Conservation (phyloP, 2,888 invertebrate genomes). For the Hirtodrosophila histrioides region DNA sequence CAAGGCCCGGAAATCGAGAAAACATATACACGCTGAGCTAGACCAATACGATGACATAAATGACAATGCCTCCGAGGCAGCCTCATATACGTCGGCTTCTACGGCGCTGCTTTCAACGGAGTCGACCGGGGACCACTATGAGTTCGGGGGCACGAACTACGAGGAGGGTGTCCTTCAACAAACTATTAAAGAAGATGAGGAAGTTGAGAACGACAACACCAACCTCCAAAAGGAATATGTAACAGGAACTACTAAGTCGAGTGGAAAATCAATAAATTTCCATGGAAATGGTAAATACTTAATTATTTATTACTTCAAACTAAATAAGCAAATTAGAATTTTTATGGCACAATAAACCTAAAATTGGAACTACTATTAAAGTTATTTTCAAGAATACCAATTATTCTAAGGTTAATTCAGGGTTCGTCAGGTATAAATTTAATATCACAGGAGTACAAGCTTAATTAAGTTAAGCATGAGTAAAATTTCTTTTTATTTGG, state of each 20-base stretch:
- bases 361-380: no score
- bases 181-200: constrained; percentile 62
- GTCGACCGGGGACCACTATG: constrained; percentile 51
- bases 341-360: no score
- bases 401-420: no score
- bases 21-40: constrained; percentile 30
- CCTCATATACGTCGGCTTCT: constrained; percentile 77
- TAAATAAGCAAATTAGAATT: no score
- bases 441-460: no score
- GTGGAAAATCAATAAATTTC: constrained; percentile 13
- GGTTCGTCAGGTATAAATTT: no score
- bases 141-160: constrained; percentile 42
- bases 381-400: no score
- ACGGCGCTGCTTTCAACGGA: constrained; percentile 77
- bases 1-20: constrained; percentile 30
- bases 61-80: constrained; percentile 75
- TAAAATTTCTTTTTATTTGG: no score
- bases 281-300: constrained; percentile 27
- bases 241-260: constrained; percentile 27
- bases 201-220: constrained; percentile 56
- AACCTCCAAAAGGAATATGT: constrained; percentile 31
- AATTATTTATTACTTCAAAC: no score
- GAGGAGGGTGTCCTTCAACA: constrained; percentile 61
- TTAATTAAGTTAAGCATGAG: no score
- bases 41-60: constrained; percentile 56